These are phyloP conservation scores for Puffinus mauretanicus DNA, from an alignment of 2,113 vertebrate genomes.

Conservation along the genomic window DNA sequence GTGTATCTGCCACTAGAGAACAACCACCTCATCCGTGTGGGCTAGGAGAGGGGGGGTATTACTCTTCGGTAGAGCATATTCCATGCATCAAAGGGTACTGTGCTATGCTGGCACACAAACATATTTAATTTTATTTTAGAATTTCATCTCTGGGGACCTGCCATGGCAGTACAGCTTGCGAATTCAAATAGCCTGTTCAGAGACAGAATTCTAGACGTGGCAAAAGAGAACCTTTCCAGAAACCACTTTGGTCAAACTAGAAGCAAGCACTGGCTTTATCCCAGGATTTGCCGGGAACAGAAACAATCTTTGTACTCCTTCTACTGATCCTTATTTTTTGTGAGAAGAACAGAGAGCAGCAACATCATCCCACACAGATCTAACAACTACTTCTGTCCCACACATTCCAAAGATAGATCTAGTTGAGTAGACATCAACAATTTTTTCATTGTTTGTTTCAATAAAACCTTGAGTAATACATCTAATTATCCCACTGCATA, in stretches of 20 bases:
- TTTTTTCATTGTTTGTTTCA: slow-evolving; percentile 10
- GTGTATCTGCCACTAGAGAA: not conserved
- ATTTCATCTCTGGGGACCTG: not conserved
- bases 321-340: not conserved
- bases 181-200: not conserved
- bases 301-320: not conserved
- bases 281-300: not conserved
- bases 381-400: slow-evolving; percentile 33
- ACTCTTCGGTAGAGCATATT: not conserved
- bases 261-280: not conserved
- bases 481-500: not conserved
- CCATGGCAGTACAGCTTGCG: not conserved
- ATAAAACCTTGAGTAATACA: slow-evolving; percentile 29
- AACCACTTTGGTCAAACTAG: not conserved
- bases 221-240: not conserved
- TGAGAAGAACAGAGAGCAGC: slow-evolving; percentile 8
- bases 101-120: not conserved
- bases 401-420: not conserved
- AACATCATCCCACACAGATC: slow-evolving; percentile 19
- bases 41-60: accelerated
- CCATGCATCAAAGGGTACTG: too few relatives aligned
- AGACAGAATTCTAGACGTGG: not conserved
- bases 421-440: not conserved
- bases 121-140: not conserved
- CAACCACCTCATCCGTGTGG: not conserved